A percentile compares a stretch with the other conserved stretches of the same genome.
Conservation (phyloP, 2,113 vertebrate genomes). For the Hippolais icterina region DNA sequence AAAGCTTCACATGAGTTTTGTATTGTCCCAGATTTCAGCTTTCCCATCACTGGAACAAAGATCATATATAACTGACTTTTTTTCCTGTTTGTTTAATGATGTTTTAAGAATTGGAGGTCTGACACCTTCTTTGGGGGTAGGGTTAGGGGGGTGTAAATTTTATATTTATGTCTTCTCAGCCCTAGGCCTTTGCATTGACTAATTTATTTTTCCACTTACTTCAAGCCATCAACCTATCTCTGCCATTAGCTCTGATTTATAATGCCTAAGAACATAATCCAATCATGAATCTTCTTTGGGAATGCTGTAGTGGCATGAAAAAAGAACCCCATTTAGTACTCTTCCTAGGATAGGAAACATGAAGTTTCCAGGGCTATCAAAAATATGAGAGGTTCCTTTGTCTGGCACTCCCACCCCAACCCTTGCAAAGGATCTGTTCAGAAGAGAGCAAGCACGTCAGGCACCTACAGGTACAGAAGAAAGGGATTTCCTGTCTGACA, state of each 20-base stretch:
- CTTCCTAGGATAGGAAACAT: constrained; percentile 50
- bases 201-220: constrained; percentile 75
- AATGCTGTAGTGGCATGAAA: constrained; percentile 51
- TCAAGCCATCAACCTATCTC: constrained; percentile 69
- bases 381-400: constrained; percentile 37
- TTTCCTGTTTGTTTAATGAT: constrained; percentile 7
- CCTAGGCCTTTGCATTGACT: constrained; percentile 38
- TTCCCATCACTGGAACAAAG: not conserved
- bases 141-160: constrained; percentile 21
- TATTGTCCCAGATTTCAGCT: constrained; percentile 13
- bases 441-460: not conserved
- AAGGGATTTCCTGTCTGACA: constrained; percentile 6
- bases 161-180: constrained; percentile 68
- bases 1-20: not conserved
- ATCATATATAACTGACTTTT: not conserved
- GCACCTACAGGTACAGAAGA: not conserved
- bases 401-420: not conserved
- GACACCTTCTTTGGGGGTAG: not conserved
- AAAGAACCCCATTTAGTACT: constrained; percentile 34
- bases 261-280: constrained; percentile 66
- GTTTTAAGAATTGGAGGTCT: constrained; percentile 42
- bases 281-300: constrained; percentile 73
- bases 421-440: not conserved
- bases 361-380: constrained; percentile 25
- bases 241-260: constrained; percentile 77